Evolutionary conservation across 2,888 invertebrate species (phyloP), one percentile per base, ranked within the genome.

Genomic region (Phymatocera aterrima): DNA sequence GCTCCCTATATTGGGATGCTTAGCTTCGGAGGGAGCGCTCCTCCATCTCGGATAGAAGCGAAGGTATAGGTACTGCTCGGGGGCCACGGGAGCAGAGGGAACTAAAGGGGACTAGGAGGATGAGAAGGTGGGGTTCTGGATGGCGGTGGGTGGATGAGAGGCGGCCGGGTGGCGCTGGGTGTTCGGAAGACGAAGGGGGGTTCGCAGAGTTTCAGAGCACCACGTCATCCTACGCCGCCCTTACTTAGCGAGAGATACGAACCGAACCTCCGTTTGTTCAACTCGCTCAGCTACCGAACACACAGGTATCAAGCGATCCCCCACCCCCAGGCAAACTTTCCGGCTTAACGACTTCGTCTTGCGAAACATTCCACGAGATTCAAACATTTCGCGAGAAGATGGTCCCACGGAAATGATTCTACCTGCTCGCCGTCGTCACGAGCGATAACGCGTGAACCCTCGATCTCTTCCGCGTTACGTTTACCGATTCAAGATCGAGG

Each of bases 1-100:
- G 68, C 79, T 75, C 51, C 79, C 77, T 75, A 61, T 79, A 79
- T 79, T 54, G 77, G 79, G 77, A 77, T 79, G 77, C 79, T 77
- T 77, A 77, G 65, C 77, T 72, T 78, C 60, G 68, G 61, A 43
- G 80, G 83, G 81, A 85, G 82, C 83, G 81, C 70, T 85, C 60
- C 75, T 85, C 84, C 84, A 83, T 85, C 84, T 85, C 83, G 81
- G 81, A 82, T 82, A 82, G 83, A 84, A 83, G 84, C 83, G 83
- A 82, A 83, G 83, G 81, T 82, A 83, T 81, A 72, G 61, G 72
- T 74, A 78, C 68, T 57, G 77, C 70, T 77, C 54, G 79, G 70
- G 51, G 75, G 64, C 77, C 51, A 78, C 61, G 65, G 70, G 54
- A 70, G 21, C 31, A 60, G 74, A 37, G 72, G 70, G 72, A 43